A percentile compares a stretch with the other conserved stretches of the same genome.
Evolutionary conservation across 2,113 vertebrate species (phyloP).

Genomic region (Sinocyclocheilus grahami): DNA sequence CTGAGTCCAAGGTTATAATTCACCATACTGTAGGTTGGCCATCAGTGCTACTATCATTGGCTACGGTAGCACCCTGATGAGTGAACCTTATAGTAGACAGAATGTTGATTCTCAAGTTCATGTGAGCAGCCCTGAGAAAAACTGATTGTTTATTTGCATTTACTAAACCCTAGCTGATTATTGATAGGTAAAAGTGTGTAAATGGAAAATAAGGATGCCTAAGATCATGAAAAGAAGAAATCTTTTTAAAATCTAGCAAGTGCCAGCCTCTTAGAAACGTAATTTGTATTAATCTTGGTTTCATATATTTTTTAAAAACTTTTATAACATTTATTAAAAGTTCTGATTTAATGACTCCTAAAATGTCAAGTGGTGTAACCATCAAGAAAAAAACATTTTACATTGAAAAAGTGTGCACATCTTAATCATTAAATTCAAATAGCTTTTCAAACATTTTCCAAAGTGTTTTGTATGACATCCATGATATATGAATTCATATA

Average conservation of each 20-base stretch:
- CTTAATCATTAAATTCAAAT: neutral
- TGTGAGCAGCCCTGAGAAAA: neutral
- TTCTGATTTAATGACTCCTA: neutral
- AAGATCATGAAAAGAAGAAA: neutral
- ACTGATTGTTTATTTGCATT: neutral
- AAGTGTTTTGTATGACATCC: neutral
- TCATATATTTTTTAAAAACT: neutral
- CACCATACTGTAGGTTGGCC: neutral
- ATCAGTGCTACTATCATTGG: neutral
- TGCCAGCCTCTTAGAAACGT: neutral
- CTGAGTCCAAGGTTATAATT: constrained; percentile 10
- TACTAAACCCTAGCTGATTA: neutral
- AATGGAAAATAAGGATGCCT: neutral
- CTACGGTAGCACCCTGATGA: neutral
- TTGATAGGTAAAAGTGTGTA: neutral
- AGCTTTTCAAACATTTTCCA: neutral
- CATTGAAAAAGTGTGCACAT: neutral
- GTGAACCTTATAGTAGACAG: neutral
- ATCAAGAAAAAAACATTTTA: neutral
- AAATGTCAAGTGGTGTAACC: neutral
- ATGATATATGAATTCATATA: neutral
- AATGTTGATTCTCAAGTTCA: neutral
- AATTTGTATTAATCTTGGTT: neutral
- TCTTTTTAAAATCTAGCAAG: neutral
- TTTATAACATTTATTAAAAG: neutral